These are phyloP conservation scores for Otolemur garnettii DNA, from an alignment of 2,113 vertebrate species.

Conservation along the genomic window DNA sequence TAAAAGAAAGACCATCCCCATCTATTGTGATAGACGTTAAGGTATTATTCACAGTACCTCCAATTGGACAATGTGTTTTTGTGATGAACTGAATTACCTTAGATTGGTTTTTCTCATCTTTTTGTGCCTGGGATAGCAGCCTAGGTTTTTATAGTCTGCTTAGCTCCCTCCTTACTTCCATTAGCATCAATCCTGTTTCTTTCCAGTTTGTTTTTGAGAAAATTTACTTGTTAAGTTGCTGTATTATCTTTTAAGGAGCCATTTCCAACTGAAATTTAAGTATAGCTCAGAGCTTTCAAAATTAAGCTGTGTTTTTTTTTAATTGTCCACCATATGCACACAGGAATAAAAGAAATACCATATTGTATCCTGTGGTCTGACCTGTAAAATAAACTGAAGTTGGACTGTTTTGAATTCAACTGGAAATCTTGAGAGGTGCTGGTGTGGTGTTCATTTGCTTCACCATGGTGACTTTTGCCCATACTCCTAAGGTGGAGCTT, in stretches of 20 bases:
- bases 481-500: background rate
- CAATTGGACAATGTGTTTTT: constrained; percentile 79
- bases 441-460: background rate
- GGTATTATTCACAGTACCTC: constrained; percentile 47
- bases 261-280: constrained; percentile 63
- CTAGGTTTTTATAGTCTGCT: constrained; percentile 67
- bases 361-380: background rate
- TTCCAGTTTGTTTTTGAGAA: constrained; percentile 54
- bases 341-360: background rate
- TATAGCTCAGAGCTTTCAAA: constrained; percentile 62
- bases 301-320: background rate
- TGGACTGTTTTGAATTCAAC: constrained; percentile 27
- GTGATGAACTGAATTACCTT: constrained; percentile 69
- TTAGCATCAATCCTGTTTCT: constrained; percentile 61
- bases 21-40: background rate
- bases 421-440: background rate
- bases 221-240: constrained; percentile 71
- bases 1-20: constrained; percentile 70
- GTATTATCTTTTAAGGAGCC: constrained; percentile 64
- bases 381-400: background rate
- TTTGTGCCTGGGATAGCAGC: constrained; percentile 40
- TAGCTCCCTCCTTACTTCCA: constrained; percentile 49
- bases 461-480: background rate
- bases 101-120: constrained; percentile 58
- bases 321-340: background rate